Evolutionary conservation across 2,888 invertebrate genomes (phyloP).

Genomic region (Idaea straminata): DNA sequence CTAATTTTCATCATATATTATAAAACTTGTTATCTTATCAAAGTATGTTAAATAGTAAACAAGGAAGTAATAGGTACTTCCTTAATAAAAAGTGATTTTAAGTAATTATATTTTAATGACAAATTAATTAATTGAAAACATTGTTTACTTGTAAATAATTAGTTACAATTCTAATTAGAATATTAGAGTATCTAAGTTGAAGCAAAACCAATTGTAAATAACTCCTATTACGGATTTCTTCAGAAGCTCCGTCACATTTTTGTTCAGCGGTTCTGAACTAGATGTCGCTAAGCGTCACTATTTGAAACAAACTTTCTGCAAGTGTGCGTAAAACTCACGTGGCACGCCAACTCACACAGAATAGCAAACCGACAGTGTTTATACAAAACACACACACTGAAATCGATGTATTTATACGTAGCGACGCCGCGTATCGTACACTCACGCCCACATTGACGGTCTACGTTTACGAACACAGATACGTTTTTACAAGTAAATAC

Average conservation of each 20-base stretch:
- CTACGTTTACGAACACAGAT: slow-evolving; percentile 30
- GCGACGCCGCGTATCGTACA: slow-evolving; percentile 22
- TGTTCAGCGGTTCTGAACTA: slow-evolving; percentile 46
- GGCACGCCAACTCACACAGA: slow-evolving; percentile 37
- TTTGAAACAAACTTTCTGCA: slow-evolving; percentile 47
- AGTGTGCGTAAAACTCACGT: slow-evolving; percentile 47
- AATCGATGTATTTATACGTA: slow-evolving; percentile 13
- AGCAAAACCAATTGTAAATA: slow-evolving; percentile 12
- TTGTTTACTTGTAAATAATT: not conserved
- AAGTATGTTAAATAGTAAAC: not conserved
- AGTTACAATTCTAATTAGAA: slow-evolving; percentile 2
- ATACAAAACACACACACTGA: slow-evolving; percentile 25
- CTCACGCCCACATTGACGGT: slow-evolving; percentile 17
- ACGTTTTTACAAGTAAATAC: slow-evolving; percentile 30
- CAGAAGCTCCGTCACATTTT: slow-evolving; percentile 35
- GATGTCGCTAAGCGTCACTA: slow-evolving; percentile 65
- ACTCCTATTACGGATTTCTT: slow-evolving; percentile 46
- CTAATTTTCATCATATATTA: not conserved
- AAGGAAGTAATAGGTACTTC: not conserved
- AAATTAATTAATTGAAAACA: not conserved
- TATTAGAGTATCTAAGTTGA: not conserved
- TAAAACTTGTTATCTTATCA: not conserved
- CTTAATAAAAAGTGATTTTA: not conserved
- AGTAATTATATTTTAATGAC: too few species aligned
- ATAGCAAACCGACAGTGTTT: slow-evolving; percentile 9